Base-by-base conservation (phyloP, 2,888 invertebrate species). In the Andrena camellia region DNA sequence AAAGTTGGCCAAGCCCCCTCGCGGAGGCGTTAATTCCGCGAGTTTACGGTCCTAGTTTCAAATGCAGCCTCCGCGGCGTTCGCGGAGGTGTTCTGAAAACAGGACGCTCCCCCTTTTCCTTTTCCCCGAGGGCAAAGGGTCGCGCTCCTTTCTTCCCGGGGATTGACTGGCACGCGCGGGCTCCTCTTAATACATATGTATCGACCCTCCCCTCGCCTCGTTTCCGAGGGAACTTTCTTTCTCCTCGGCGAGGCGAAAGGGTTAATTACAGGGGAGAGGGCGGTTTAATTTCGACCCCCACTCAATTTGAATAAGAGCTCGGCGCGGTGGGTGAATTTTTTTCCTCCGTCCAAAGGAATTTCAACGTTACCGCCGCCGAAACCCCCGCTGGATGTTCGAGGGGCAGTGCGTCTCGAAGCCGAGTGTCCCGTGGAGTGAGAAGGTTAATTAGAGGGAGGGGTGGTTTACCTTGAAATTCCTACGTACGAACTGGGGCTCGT, bases 241-340 rank as follows among this genome's bases (percentile, higher is more conserved):
- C 23, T 13, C 54, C 29, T 54, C 33, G 13, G 26, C 78, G 57
- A n/a, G 20, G 17, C 20, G 62, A 29, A 67, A 78, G 54, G 31
- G 79, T 72, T 81, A 81, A 81, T 81, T 79, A 79, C 72, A 31
- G 33, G 62, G 42, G 42, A 42, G 42, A 23, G 57, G 75, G 20
- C 35, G 52, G 71, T 35, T 67, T 50, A 72, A 71, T 54, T 72
- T 63, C 57, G 48, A 50, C 33, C 50, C 57, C 4, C 20, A 4
- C 31, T 57, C 72, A 29, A 70, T 79, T 79, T 72, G 57, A 81
- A 81, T 72, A 23, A 63, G 54, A 67, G 76, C 42, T 26, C 54
- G 31, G 50, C 13, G 50, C 13, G n/a, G 17, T 26, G 60, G 66
- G 3, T 67, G 78, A 35, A 68, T 68, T 48, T 70, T 68, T 67